Base-by-base conservation (phyloP, 2,113 vertebrate genomes). In the Merops nubicus region DNA sequence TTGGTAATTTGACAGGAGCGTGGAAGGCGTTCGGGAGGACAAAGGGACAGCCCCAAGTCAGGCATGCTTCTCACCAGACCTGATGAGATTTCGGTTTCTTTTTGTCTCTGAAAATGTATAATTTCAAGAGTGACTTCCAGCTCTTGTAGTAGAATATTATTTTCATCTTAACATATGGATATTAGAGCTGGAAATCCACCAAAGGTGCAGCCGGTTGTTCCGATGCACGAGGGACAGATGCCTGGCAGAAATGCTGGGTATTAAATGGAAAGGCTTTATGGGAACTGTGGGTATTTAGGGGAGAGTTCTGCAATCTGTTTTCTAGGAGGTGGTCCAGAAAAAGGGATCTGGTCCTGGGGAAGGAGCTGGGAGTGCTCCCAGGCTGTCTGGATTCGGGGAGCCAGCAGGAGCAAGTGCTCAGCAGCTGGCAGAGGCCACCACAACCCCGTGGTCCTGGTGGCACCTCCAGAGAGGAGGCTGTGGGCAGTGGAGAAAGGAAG, bases 351-450 rank as follows among this genome's bases (percentile, higher is more conserved):
- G 15, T 53, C 10, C 31, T 47, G 63, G 34, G 62, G n/a, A n/a
- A 47, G 33, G 72, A 54, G 70, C 29, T n/a, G 76, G 33, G n/a
- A 8, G 11, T 14, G 34, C 28, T n/a, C 17, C 29, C 70, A 31
- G 62, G 19, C 4, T 0, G 16, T 22, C 36, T 38, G 2, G 7
- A 5, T 54, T 5, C 1, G 1, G 54, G 80, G 48, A 14, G 1
- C 25, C n/a, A n/a, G n/a, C n/a, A n/a, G n/a, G n/a, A n/a, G n/a
- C n/a, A n/a, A n/a, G n/a, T n/a, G n/a, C n/a, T n/a, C n/a, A n/a
- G n/a, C n/a, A n/a, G n/a, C n/a, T n/a, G n/a, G n/a, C n/a, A n/a
- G n/a, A n/a, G n/a, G n/a, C n/a, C n/a, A n/a, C n/a, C n/a, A n/a
- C n/a, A n/a, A n/a, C n/a, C n/a, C n/a, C n/a, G n/a, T n/a, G n/a